A percentile compares a stretch with the other conserved stretches of the same genome.
These are phyloP conservation scores for Aurelia sp. DNA, from an alignment of 30 jellyfish, hydroid and myxozoan species.

Conservation along the genomic window DNA sequence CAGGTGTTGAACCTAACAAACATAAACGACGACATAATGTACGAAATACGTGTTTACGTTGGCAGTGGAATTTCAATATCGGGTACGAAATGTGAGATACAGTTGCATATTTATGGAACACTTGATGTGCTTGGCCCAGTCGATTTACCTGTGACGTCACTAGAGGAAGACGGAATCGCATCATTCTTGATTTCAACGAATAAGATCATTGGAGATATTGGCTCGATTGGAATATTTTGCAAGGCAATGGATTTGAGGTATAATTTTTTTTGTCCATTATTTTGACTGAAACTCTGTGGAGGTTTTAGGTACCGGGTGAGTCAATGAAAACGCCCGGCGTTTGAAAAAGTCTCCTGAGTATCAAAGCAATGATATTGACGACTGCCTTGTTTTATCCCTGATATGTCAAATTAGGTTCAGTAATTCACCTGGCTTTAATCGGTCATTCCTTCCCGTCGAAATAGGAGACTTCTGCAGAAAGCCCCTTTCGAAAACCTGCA, in stretches of 20 bases:
- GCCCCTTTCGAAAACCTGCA: too few relatives aligned
- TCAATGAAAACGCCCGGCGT: too few relatives aligned
- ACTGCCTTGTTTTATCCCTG: too few relatives aligned
- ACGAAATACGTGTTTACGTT: constrained; percentile 52
- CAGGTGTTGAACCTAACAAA: constrained; percentile 45
- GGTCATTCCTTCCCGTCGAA: too few relatives aligned
- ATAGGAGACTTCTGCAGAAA: too few relatives aligned
- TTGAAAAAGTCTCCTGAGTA: too few relatives aligned
- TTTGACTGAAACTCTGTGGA: neutral
- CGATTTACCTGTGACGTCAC: constrained; percentile 26
- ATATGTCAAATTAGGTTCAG: too few relatives aligned
- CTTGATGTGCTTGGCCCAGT: constrained; percentile 54
- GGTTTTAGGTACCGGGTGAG: neutral
- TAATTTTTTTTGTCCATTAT: neutral
- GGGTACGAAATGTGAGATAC: constrained; percentile 32
- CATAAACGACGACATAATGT: constrained; percentile 39
- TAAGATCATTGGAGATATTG: constrained; percentile 39
- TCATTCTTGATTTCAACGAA: constrained; percentile 52
- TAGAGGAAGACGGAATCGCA: constrained; percentile 63
- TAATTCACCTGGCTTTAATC: too few relatives aligned
- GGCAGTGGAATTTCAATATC: constrained; percentile 58
- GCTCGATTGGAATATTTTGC: constrained; percentile 58
- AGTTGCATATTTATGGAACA: constrained; percentile 41
- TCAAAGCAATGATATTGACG: too few relatives aligned
- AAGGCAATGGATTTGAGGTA: constrained; percentile 53